Conservation (phyloP, 1,140 invertebrate species). For the Musca vetustissima region DNA sequence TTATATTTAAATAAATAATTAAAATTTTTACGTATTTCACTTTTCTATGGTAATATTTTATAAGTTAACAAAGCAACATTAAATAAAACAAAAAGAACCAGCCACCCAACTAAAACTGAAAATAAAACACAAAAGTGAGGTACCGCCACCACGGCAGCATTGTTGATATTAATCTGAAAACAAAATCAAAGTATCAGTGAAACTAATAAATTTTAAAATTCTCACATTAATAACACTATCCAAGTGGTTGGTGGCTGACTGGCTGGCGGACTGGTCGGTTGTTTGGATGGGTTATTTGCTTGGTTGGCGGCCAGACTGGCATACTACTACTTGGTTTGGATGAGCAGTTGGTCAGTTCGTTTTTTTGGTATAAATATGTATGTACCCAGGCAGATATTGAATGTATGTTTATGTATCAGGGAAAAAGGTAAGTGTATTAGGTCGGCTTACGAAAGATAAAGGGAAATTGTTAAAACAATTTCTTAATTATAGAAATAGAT, state of each 20-base stretch:
- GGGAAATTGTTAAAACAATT: no score
- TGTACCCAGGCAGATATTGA: no score
- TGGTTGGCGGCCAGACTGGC: no score
- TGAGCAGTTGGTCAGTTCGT: no score
- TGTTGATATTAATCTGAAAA: constrained; percentile 15
- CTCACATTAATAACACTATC: constrained; percentile 27
- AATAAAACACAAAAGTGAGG: constrained; percentile 2
- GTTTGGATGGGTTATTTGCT: no score
- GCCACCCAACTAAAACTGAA: constrained; percentile 1
- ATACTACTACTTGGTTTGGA: no score
- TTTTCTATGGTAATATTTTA: constrained; percentile 10
- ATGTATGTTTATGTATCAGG: no score
- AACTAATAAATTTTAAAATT: constrained; percentile 28
- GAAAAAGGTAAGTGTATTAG: no score
- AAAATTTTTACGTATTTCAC: not conserved
- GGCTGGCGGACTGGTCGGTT: no score
- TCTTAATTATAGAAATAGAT: no score
- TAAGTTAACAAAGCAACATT: not conserved
- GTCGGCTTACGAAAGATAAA: no score
- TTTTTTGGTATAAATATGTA: no score
- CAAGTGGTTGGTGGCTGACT: constrained; percentile 7
- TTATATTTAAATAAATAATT: constrained; percentile 18
- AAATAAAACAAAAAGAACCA: constrained; percentile 8
- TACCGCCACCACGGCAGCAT: not conserved
- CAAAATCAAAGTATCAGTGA: constrained; percentile 21